Base-by-base conservation (phyloP, 2,113 vertebrate genomes). In the Nothoprocta pentlandii region DNA sequence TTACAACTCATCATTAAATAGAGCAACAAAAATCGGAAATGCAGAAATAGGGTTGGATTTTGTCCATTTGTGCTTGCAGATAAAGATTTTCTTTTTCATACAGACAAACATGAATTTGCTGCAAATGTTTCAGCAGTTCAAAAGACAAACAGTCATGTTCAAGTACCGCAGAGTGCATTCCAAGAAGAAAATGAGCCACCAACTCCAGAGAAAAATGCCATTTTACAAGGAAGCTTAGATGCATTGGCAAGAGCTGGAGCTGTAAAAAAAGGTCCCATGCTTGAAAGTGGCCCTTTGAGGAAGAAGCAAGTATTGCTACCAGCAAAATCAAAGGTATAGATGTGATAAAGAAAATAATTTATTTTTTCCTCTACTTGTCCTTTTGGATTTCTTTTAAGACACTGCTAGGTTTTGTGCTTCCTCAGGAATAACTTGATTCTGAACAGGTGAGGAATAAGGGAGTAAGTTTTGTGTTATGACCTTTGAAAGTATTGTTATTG, bases 241-340 rank as follows among this genome's bases (percentile, higher is more conserved):
- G 94, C 86, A 22, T 44, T 97, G 10, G 30, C 92, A 89, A 97
- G 95, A 90, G 83, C 96, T 71, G 93, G 96, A 93, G 94, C 95
- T 90, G 92, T 93, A 19, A 96, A 80, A 76, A 95, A 92, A 36
- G 14, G 78, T 23, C 53, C 30, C 15, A 21, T 67, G 16, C 86
- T 76, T 46, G 70, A 90, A 51, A 79, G 14, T 26, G 75, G 30
- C 44, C 42, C 80, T 78, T 59, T 67, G 66, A 97, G 91, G 87
- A 97, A 96, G 93, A 95, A 78, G 75, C 49, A 78, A 1, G 5
- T 89, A 34, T 64, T 68, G 36, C 59, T 96, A 32, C 62, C 96
- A 63, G 80, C 95, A 54, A 97, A 95, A 85, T 87, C 89, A 80
- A 97, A 97, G 94, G 95, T 98, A 92, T 61, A 81, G 34, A 71